Base-by-base conservation (phyloP, 2,113 vertebrate genomes). In the Zapornia atra region DNA sequence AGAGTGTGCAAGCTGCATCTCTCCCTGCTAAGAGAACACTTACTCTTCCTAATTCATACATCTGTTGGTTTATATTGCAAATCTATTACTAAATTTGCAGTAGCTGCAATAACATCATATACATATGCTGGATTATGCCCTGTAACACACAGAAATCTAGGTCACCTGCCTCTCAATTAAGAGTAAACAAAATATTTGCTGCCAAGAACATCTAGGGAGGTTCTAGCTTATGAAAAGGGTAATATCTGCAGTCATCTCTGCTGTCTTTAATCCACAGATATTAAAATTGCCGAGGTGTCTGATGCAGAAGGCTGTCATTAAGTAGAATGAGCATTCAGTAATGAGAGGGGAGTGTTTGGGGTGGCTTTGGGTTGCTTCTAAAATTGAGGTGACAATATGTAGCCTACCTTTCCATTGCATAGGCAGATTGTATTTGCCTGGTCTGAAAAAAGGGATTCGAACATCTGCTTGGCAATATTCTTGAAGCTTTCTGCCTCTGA, bases 141-240 rank as follows among this genome's bases (percentile, higher is more conserved):
- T 92, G 34, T 61, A 53, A 48, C 31, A 8, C 48, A 82, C 64
- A 51, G 54, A 71, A 77, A 89, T 82, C 61, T 36, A 66, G 76
- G 78, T 69, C 80, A 84, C 53, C 57, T 50, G 11, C 90, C 69
- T 87, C 57, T 57, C 53, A 50, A 9, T 85, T 86, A 71, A 75
- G 44, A 78, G 42, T 21, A 88, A 76, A 56, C 54, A 76, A 94
- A 96, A 50, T 54, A 54, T 82, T 94, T 94, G 72, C 79, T 93
- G 87, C 65, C 68, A 70, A 40, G 73, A 91, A 34, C 21, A 53
- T 72, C 38, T 51, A 81, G n/a, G n/a, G 87, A 93, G 59, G n/a
- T 57, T 53, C 48, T 93, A 29, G 20, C 60, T 78, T 85, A 92
- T 80, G 70, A 60, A 66, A 63, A 82, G 64, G 15, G 19, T 88